Percentiles rank a stretch among this genome's conserved stretches.
Conservation (phyloP, 1,140 invertebrate genomes). For the Daktulosphaira vitifoliae region DNA sequence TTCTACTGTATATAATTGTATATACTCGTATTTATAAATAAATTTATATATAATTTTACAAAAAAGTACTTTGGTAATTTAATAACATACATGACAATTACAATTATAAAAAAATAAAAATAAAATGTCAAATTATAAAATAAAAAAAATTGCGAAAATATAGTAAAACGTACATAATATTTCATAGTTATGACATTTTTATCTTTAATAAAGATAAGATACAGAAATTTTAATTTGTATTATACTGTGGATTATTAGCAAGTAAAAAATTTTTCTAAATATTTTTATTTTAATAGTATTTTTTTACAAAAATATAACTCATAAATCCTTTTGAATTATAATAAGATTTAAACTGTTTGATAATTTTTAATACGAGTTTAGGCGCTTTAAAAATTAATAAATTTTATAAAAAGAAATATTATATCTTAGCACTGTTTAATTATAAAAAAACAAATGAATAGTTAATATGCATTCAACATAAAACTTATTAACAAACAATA, state of each 20-base stretch:
- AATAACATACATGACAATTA: constrained; percentile 2
- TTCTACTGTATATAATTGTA: constrained; percentile 4
- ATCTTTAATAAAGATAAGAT: neutral
- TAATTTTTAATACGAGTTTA: no score
- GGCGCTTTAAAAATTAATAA: no score
- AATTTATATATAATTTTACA: neutral
- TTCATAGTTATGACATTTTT: neutral
- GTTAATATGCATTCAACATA: constrained; percentile 6
- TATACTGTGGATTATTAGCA: no score
- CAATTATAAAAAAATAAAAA: constrained; percentile 27
- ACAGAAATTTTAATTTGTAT: no score
- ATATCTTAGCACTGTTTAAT: no score
- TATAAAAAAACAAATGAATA: constrained; percentile 20
- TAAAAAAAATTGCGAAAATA: neutral
- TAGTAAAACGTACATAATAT: neutral
- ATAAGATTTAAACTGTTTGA: no score
- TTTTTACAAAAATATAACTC: no score
- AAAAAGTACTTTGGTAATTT: constrained; percentile 17
- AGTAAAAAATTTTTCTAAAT: no score
- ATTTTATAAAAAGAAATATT: no score
- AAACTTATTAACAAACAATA: constrained; percentile 20
- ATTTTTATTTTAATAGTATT: no score
- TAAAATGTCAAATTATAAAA: no score
- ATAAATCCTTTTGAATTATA: no score
- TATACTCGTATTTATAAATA: neutral